Evolutionary conservation across 1,140 invertebrate species (phyloP), one percentile per base, ranked within the genome.

Genomic region (Ostrea denselamellosa): DNA sequence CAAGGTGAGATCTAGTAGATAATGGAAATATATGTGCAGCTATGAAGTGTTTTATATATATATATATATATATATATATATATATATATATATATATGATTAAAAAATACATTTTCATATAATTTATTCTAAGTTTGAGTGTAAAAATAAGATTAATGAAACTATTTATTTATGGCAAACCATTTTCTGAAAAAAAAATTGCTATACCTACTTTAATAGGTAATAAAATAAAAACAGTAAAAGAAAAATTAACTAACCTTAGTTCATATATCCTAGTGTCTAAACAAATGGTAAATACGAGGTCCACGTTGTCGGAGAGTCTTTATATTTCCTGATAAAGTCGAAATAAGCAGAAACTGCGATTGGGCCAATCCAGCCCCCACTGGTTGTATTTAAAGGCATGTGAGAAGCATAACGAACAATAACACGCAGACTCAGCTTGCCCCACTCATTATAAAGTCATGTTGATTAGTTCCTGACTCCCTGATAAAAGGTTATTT

Each of bases 401-500:
- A 62, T 62, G 56, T n/a, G 56, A 62, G 17, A 62, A 9, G 68
- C 22, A 77, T 34, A 4, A 8, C 68, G 22, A 77, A 77, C 68
- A 77, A 77, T 77, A n/a, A 34, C 25, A 25, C 68, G 12, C 68
- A 77, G 25, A 25, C 22, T 77, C 68, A 77, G 25, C 68, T 77
- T 25, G 56, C 25, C 25, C 58, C 22, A 12, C 28, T 77, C 68
- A 77, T 77, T 77, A 77, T 77, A 25, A 25, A 77, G 25, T 25
- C 68, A 77, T 12, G 68, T 77, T 77, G 68, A 77, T 77, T 77
- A 77, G 68, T 77, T 77, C 68, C 68, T 77, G 68, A 77, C 9
- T 77, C 22, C 10, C 68, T 77, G 68, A 77, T 77, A 77, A 77
- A 77, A 77, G 68, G 68, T 77, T 77, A 77, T 77, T 77, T 77